These are phyloP conservation scores for Leptatherina wallacei DNA, from an alignment of 2,797 vertebrate species.

Conservation along the genomic window DNA sequence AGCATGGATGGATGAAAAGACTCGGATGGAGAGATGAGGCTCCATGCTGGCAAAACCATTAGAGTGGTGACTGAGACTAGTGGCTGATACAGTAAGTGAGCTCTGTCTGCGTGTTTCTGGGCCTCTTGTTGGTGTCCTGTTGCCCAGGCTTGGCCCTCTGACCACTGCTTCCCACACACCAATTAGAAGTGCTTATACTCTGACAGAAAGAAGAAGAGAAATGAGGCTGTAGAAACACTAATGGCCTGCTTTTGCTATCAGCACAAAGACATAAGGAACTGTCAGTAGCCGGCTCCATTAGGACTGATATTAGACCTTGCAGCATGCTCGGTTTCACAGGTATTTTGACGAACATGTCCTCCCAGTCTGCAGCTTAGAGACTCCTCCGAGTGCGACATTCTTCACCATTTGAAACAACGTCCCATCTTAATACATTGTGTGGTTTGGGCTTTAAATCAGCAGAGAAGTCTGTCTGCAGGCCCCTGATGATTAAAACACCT, in stretches of 20 bases:
- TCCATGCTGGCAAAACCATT: conserved; percentile 60
- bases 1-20: conserved; percentile 21
- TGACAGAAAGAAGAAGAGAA: conserved; percentile 31
- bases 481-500: conserved; percentile 63
- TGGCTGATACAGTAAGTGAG: conserved; percentile 26
- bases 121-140: conserved; percentile 42
- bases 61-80: conserved; percentile 14
- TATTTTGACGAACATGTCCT: conserved; percentile 14
- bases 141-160: conserved; percentile 17
- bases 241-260: conserved; percentile 38
- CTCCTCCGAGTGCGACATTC: conserved; percentile 35
- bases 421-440: conserved; percentile 2
- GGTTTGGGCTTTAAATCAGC: conserved; percentile 3
- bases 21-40: conserved; percentile 23
- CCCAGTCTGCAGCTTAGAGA: conserved; percentile 7
- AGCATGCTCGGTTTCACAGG: conserved; percentile 24
- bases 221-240: conserved; percentile 28
- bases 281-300: conserved; percentile 9
- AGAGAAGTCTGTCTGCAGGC: neutral
- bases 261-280: conserved; percentile 8
- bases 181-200: conserved; percentile 14
- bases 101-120: conserved; percentile 24
- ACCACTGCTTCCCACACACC: conserved; percentile 41
- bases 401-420: conserved; percentile 27
- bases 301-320: conserved; percentile 7